These are phyloP conservation scores for Aplodontia rufa DNA, from an alignment of 2,113 vertebrate genomes.

Conservation along the genomic window DNA sequence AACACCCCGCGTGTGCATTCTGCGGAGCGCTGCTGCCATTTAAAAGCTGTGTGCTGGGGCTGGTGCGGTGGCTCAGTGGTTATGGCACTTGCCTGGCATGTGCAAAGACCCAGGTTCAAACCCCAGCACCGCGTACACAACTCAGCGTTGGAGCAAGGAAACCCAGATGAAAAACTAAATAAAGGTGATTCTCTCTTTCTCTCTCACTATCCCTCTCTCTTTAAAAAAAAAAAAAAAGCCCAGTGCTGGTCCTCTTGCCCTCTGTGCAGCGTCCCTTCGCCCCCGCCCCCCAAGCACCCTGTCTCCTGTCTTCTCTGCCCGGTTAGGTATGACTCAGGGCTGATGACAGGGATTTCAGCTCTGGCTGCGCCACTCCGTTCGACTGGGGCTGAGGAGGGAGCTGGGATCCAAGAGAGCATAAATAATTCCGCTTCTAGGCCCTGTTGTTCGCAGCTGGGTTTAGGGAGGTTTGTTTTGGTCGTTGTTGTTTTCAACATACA, in stretches of 20 bases:
- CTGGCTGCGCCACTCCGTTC: background rate
- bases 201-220: too few species aligned
- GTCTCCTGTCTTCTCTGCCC: background rate
- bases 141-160: too few species aligned
- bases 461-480: background rate
- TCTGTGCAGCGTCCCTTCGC: background rate
- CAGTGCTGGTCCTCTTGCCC: too few species aligned
- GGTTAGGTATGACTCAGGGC: background rate
- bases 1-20: fast-evolving
- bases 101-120: too few species aligned
- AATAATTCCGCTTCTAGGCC: background rate
- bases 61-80: too few species aligned
- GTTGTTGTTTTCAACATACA: background rate
- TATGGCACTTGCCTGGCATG: too few species aligned
- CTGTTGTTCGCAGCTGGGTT: background rate
- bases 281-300: background rate
- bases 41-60: background rate
- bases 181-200: too few species aligned
- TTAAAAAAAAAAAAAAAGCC: too few species aligned
- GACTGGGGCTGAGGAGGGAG: background rate
- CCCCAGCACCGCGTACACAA: too few species aligned
- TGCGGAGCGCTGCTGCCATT: background rate
- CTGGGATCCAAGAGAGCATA: background rate
- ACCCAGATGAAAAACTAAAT: too few species aligned
- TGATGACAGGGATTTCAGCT: background rate